A percentile compares a stretch with the other conserved stretches of the same genome.
Conservation (phyloP, 1,140 invertebrate genomes). For the Phymorhynchus buccinoides region DNA sequence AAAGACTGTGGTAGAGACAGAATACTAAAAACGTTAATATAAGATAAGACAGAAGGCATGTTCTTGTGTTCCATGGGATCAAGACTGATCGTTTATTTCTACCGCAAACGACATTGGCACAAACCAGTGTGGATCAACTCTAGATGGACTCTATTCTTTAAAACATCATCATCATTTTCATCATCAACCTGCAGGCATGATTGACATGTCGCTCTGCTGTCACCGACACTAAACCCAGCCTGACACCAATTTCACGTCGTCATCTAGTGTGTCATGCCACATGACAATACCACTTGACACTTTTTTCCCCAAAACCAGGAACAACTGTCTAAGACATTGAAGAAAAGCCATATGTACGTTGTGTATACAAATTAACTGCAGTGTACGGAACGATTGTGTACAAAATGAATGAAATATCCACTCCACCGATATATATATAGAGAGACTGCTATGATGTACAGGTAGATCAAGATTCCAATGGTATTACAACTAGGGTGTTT, state of each 20-base stretch:
- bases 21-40: too few species aligned
- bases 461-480: background rate
- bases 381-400: constrained; percentile 11
- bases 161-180: background rate
- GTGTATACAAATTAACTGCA: background rate
- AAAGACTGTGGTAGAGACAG: too few species aligned
- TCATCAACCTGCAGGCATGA: background rate
- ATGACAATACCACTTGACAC: background rate
- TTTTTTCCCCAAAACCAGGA: constrained; percentile 1
- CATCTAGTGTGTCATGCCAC: background rate
- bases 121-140: background rate
- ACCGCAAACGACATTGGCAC: background rate
- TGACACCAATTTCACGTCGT: too few species aligned
- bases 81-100: background rate
- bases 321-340: background rate
- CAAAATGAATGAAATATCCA: constrained; percentile 18
- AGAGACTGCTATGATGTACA: background rate
- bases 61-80: background rate
- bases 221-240: background rate
- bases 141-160: background rate
- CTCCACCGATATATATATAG: constrained; percentile 8
- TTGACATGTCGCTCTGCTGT: background rate
- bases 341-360: background rate
- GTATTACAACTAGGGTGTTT: background rate
- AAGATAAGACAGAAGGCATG: too few species aligned